Base-by-base conservation (phyloP, 2,888 invertebrate species). In the Pemphredon lugubris region DNA sequence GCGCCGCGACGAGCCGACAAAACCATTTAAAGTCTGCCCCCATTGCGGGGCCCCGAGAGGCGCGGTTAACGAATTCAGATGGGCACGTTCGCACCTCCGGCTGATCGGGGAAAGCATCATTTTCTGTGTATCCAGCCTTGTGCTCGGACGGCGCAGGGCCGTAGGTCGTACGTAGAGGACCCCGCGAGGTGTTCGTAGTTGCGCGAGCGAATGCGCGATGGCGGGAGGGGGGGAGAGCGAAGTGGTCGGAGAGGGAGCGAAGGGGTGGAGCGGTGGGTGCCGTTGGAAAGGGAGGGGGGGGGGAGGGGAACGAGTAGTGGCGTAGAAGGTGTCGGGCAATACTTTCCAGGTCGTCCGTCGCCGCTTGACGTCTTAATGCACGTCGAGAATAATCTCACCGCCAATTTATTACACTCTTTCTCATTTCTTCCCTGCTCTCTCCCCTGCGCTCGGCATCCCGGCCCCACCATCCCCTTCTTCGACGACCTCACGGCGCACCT, bases 341-440 rank as follows among this genome's bases (percentile, higher is more conserved):
- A 88, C 88, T 89, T 89, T 86, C 77, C 85, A 88, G 84, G 87
- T 86, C 87, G 86, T 86, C 83, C 87, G 86, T 85, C 89, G 88
- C 89, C 83, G 89, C 89, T 89, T 89, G 89, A 89, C 89, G 89
- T 89, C 89, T 89, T 89, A 89, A 89, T 89, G 89, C 88, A 89
- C 87, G 89, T 89, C 89, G 88, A 83, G 89, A 89, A 89, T 89
- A 89, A 89, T 89, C 89, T 89, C 86, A 87, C 88, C 87, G 86
- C 89, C 89, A 89, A 89, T 89, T 89, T 89, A 89, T 89, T 89
- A 89, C 86, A 87, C 88, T 88, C 88, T 89, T 88, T 89, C 88
- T 88, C 88, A 88, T 89, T 89, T 89, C 88, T 88, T 86, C 79
- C 81, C 79, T 69, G 63, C n/a, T n/a, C 74, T 64, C 61, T 45